Base-by-base conservation (phyloP, 2,113 vertebrate genomes). In the Forbesichthys agassizii region DNA sequence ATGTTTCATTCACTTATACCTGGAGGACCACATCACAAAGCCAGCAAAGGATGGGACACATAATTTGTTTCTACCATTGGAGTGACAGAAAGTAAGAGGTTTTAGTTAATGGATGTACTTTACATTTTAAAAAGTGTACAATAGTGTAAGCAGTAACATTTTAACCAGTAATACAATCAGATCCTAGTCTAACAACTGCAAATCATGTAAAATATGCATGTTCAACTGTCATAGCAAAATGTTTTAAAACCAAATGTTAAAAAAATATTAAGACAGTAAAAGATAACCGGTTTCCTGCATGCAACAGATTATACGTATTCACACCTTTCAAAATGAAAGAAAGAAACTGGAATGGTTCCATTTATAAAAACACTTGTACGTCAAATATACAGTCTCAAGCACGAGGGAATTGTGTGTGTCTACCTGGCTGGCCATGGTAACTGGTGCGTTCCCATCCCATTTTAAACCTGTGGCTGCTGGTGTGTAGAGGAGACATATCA, bases 301-400 rank as follows among this genome's bases (percentile, higher is more conserved):
- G 80, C 86, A 83, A 73, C 55, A 67, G 64, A 9, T 27, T 27
- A 27, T 61, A 80, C 68, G 66, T 69, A 33, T 55, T 7, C 68
- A 20, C 55, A 42, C n/a, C 58, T 48, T 54, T 58, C 33, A 36
- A 42, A 61, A 53, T 1, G 1, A 59, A 67, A 58, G 53, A 71
- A 20, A 46, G 53, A 59, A 58, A 33, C 65, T 74, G 83, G 85
- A 85, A 87, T 87, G 85, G 65, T 64, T 64, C 33, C 49, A 49
- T 33, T 52, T 51, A 60, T 74, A 68, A 73, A 69, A 64, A 60
- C 64, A 4, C 57, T 46, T 56, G 14, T 8, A 54, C 42, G 48
- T 70, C 3, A 49, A 58, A 60, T 67, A 42, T 57, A 74, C 20
- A 73, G 62, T 78, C 53, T 55, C 52, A 36, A 65, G 71, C 61